Percentiles rank a stretch among this genome's conserved stretches.
Conservation (phyloP, 2,888 invertebrate species). For the Melieria picta region DNA sequence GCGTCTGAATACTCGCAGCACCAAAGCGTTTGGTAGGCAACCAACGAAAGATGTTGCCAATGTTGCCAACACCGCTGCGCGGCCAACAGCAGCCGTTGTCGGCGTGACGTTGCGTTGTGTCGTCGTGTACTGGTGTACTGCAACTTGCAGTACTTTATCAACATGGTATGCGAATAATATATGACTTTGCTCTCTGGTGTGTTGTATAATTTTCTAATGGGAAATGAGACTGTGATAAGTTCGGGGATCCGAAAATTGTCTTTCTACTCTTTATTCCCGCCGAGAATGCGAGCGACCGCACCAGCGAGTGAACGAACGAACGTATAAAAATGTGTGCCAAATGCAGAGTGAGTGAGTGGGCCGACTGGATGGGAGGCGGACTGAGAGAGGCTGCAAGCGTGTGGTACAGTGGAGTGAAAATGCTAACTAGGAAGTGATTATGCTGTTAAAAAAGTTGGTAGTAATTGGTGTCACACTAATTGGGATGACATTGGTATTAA, state of each 20-base stretch:
- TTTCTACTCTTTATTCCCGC: slow-evolving; percentile 58
- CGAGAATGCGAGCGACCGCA: slow-evolving; percentile 40
- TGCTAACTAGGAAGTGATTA: background rate
- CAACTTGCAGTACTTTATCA: slow-evolving; percentile 32
- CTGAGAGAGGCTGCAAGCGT: too few relatives aligned
- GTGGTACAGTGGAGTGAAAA: slow-evolving; percentile 1
- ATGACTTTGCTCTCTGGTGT: slow-evolving; percentile 59
- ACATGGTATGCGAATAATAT: slow-evolving; percentile 44
- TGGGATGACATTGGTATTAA: too few relatives aligned
- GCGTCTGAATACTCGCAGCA: too few relatives aligned
- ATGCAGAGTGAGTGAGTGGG: background rate
- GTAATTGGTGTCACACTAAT: too few relatives aligned
- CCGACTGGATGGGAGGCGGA: too few relatives aligned
- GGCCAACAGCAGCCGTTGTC: too few relatives aligned
- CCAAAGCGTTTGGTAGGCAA: too few relatives aligned
- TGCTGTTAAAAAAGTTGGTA: too few relatives aligned
- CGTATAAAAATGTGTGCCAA: background rate
- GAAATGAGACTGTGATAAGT: slow-evolving; percentile 66
- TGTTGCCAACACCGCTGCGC: background rate
- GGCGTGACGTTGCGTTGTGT: background rate
- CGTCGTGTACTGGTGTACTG: slow-evolving; percentile 10
- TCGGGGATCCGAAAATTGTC: slow-evolving; percentile 66
- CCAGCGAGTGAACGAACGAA: too few relatives aligned
- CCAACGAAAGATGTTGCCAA: background rate
- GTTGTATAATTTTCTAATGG: slow-evolving; percentile 66